Evolutionary conservation across 2,797 vertebrate genomes (phyloP).

Genomic region (Thunnus albacares): DNA sequence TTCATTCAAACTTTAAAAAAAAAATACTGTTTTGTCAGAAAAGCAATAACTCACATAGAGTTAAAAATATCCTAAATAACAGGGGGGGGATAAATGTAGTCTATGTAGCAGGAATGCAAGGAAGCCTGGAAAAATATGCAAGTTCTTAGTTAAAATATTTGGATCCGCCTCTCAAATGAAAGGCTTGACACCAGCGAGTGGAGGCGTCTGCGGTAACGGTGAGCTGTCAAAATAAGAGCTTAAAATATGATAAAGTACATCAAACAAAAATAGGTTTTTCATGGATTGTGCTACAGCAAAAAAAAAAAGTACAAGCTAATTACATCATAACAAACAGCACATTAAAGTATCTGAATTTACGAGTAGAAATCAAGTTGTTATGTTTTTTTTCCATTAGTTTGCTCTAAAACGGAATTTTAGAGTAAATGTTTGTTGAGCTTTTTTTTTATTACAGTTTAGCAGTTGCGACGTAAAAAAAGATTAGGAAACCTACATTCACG

Average conservation of each 20-base stretch:
- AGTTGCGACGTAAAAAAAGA: background rate
- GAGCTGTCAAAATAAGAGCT: background rate
- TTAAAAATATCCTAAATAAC: background rate
- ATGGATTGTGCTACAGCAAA: background rate
- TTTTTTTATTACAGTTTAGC: no score
- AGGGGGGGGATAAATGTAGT: background rate
- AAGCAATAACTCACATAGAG: no score
- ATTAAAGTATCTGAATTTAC: no score
- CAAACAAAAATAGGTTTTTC: background rate
- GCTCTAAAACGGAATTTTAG: no score
- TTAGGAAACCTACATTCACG: no score
- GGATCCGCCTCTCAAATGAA: background rate
- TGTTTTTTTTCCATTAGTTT: no score
- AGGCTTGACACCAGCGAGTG: background rate
- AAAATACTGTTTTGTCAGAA: background rate
- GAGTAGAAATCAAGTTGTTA: no score
- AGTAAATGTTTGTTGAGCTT: no score
- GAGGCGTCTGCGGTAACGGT: background rate
- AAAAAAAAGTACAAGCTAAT: no score
- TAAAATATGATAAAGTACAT: background rate
- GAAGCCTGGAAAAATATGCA: slow-evolving; percentile 5
- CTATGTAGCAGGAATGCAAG: background rate
- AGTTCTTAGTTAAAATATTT: slow-evolving; percentile 9
- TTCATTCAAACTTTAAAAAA: no score
- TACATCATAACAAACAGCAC: background rate